Conservation (phyloP, 2,888 invertebrate genomes). For the Nymphalis c-album region DNA sequence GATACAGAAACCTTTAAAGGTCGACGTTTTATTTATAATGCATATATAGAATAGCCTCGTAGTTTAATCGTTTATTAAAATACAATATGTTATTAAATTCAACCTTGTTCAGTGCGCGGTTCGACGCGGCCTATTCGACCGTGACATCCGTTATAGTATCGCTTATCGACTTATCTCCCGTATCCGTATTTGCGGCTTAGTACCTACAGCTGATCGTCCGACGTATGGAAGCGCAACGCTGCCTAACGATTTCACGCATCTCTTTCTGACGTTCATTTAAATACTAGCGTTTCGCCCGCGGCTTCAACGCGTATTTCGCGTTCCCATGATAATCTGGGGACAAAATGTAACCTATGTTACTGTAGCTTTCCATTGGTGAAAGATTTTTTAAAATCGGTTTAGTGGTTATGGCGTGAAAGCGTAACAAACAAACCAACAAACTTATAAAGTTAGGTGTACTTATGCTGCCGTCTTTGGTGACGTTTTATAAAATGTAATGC, state of each 20-base stretch:
- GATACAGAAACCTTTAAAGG: conserved; percentile 11
- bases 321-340: too few relatives aligned
- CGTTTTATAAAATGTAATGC: too few relatives aligned
- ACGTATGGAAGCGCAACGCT: not conserved
- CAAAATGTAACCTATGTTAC: too few relatives aligned
- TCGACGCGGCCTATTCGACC: conserved; percentile 41
- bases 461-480: too few relatives aligned
- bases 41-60: conserved; percentile 4
- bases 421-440: too few relatives aligned
- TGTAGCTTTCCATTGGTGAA: too few relatives aligned
- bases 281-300: too few relatives aligned
- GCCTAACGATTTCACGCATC: not conserved
- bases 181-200: conserved; percentile 33
- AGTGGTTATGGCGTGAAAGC: too few relatives aligned
- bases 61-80: conserved; percentile 30
- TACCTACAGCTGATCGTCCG: conserved; percentile 1
- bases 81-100: conserved; percentile 38
- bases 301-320: too few relatives aligned
- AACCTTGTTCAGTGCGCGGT: conserved; percentile 41
- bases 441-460: too few relatives aligned
- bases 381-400: too few relatives aligned
- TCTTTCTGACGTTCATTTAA: too few relatives aligned
- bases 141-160: conserved; percentile 47
- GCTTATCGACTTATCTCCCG: conserved; percentile 43
- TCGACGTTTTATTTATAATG: conserved; percentile 14